phyloP scores from a whole-genome alignment of 2,113 vertebrate genomes.

The Montifringilla adamsi region DNA sequence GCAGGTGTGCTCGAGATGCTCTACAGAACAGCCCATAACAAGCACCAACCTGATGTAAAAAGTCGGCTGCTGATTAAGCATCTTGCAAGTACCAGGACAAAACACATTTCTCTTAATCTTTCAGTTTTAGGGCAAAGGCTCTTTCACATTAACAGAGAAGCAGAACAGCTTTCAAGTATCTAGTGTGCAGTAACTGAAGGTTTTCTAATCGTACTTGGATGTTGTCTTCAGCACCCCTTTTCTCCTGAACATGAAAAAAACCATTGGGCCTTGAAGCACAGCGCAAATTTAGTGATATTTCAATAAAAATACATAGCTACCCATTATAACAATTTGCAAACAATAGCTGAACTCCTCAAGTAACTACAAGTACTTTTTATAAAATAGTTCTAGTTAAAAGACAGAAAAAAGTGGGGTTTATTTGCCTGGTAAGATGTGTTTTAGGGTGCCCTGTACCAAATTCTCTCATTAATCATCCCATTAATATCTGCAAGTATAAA shows the following conservation, averaged over 20 bases:
- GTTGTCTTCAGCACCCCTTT: background rate
- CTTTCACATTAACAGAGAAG: background rate
- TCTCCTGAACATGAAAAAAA: background rate
- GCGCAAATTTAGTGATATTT: background rate
- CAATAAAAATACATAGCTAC: background rate
- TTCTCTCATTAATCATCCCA: background rate
- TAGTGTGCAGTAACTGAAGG: background rate
- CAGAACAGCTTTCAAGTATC: background rate
- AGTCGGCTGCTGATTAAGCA: background rate
- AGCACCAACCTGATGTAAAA: background rate
- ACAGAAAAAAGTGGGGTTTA: accelerated
- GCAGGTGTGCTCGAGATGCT: background rate
- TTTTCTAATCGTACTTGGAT: background rate
- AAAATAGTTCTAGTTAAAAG: background rate
- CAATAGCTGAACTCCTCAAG: background rate
- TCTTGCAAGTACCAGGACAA: background rate
- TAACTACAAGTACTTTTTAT: background rate
- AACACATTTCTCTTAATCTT: background rate
- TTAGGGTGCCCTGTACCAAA: background rate
- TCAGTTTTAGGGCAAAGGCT: background rate
- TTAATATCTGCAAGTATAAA: background rate
- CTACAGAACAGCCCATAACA: background rate
- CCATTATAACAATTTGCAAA: background rate
- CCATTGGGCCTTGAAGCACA: accelerated
- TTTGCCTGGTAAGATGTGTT: background rate